Evolutionary conservation across 2,888 invertebrate species (phyloP), one percentile per base, ranked within the genome.

Genomic region (Tachina fera): DNA sequence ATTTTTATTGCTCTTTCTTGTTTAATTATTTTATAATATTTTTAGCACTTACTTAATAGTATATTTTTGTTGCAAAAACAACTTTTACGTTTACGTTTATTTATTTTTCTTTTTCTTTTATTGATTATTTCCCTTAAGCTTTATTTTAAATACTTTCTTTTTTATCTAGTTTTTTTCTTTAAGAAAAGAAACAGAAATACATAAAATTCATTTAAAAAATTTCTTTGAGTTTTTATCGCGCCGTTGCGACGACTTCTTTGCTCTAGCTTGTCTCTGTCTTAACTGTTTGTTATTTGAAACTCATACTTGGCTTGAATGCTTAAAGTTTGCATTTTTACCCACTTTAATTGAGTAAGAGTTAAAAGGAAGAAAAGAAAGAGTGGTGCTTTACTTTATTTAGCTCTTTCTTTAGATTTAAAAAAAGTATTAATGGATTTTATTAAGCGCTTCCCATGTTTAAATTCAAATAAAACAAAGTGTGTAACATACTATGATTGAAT

Each of bases 101-200:
- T 31, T 67, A 9, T 10, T 19, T 41, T 67, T 4, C 47, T 61
- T 56, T 67, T 75, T 72, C 2, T 77, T 72, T 51, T 51, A 16
- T 61, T 60, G 53, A 81, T 74, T 74, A 51, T 74, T 60, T 80
- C 9, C 49, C 58, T 72, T 53, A 11, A 9, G 58, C 16, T 51
- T 68, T 16, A 61, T 79, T 51, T 83, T 68, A 51, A 68, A 58
- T 76, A 87, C 87, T 87, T 87, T 87, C 87, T 87, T 82, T 84
- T 79, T 31, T 82, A n/a, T 83, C 75, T 58, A 49, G 72, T 67
- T 78, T 76, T 79, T 83, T 31, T 60, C 75, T 82, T 82, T 43
- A 39, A 6, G 8, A 11, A 43, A 53, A 31, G 31, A 1, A 31
- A 31, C 6, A 31, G 6, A 31, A 31, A 31, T 3, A 6, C 6